Evolutionary conservation across 2,888 invertebrate species (phyloP).

Genomic region (Ophioninae sp.): DNA sequence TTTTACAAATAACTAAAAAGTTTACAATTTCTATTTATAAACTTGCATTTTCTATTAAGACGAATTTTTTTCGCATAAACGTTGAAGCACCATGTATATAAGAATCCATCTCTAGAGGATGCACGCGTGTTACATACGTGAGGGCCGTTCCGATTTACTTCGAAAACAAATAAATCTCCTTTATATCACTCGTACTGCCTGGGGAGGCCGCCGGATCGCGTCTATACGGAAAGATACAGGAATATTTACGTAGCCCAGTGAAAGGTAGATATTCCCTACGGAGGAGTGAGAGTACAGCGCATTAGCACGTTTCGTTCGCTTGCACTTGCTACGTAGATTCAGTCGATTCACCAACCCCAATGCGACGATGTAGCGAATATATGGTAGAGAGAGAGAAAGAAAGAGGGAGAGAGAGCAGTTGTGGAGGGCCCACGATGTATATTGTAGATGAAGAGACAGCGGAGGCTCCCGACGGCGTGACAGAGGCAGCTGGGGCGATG

Average conservation of each 20-base stretch:
- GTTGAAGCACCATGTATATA: not conserved
- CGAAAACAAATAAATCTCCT: constrained; percentile 52
- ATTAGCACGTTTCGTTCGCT: constrained; percentile 31
- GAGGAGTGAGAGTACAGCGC: constrained; percentile 5
- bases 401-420: constrained; percentile 54
- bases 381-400: constrained; percentile 53
- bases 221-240: constrained; percentile 13
- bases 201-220: constrained; percentile 31
- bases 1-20: too few species aligned
- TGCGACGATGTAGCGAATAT: constrained; percentile 26
- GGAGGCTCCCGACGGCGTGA: constrained; percentile 3
- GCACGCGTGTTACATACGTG: constrained; percentile 5
- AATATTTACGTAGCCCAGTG: not conserved
- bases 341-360: constrained; percentile 50
- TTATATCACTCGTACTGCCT: constrained; percentile 28
- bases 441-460: constrained; percentile 2
- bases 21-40: too few species aligned
- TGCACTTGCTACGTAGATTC: constrained; percentile 38
- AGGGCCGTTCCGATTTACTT: constrained; percentile 41
- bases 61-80: too few species aligned
- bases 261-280: constrained; percentile 11
- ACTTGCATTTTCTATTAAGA: too few species aligned
- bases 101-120: constrained; percentile 1
- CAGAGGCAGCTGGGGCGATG: constrained; percentile 7
- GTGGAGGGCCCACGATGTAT: not conserved